Evolutionary conservation across 2,113 vertebrate species (phyloP).

Genomic region (Hippocampus mohnikei): DNA sequence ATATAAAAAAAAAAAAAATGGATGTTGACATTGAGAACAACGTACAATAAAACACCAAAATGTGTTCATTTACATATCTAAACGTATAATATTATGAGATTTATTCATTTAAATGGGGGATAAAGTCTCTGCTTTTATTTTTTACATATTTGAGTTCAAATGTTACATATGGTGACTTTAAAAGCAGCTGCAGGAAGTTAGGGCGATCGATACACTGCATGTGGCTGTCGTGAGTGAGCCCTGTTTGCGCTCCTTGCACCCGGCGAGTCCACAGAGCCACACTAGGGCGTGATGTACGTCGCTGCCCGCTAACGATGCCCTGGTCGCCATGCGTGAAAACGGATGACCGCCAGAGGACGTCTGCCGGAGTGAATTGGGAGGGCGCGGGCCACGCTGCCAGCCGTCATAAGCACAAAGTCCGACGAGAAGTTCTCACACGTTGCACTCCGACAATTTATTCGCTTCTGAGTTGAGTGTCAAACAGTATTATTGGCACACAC

Average conservation of each 20-base stretch:
- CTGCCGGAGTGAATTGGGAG: background rate
- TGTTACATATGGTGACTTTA: background rate
- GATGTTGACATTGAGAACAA: no score
- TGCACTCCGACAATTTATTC: conserved; percentile 42
- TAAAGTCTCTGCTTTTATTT: background rate
- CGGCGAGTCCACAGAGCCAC: conserved; percentile 55
- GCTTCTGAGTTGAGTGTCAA: conserved; percentile 46
- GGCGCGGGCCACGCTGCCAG: background rate
- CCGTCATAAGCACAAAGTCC: background rate
- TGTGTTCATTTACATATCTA: no score
- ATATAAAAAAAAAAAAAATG: no score
- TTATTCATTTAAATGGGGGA: no score
- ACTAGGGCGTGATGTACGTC: conserved; percentile 64
- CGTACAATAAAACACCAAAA: no score
- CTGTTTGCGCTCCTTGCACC: conserved; percentile 60
- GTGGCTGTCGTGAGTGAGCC: conserved; percentile 72
- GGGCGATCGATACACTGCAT: conserved; percentile 24
- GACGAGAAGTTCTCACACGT: conserved; percentile 1
- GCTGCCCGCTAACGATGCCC: conserved; percentile 64
- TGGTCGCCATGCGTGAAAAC: conserved; percentile 28
- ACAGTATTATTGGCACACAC: conserved; percentile 51
- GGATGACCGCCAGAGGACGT: conserved; percentile 38
- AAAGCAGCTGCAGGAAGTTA: background rate
- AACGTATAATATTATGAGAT: no score
- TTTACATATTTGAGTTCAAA: background rate